Evolutionary conservation across 2,797 vertebrate species (phyloP), one percentile per base, ranked within the genome.

Genomic region (Limosa lapponica): DNA sequence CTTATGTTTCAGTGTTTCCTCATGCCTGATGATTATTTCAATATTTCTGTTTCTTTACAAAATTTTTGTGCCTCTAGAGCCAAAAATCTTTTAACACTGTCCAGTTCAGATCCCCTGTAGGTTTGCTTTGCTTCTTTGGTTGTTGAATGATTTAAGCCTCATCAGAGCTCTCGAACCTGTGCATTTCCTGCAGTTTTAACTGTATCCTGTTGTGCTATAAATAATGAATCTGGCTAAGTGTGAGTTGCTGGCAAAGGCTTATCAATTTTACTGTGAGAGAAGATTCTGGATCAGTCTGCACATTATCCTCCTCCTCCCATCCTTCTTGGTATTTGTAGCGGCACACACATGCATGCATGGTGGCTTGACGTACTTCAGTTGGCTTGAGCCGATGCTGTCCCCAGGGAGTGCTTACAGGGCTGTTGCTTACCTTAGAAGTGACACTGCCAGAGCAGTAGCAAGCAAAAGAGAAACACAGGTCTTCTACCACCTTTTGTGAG

Each of bases 91-190:
- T 58, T 65, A 80, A 39, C 7, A 18, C 27, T 70, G 12, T 49
- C 34, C 55, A 49, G 11, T 73, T 89, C 49, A 69, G 16, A 36
- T 28, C 36, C 27, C 34, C 59, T 30, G 6, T 51, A 36, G 7
- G 13, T 72, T 93, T 55, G 15, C 18, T 78, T 81, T 94, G 2
- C 24, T 46, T 77, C 30, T 93, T 91, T 44, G 17, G 8, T 67
- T 65, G 49, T n/a, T 90, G 28, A 91, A 87, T 85, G 32, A 72
- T 91, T 75, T 85, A 69, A 89, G 34, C 17, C 30, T 83, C 51
- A 46, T 10, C 32, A 13, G 19, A 88, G 46, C 59, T 88, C 61
- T 86, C 7, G 2, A 62, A 87, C 57, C 80, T 58, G 46, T 65
- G 55, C 46, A 51, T 91, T 72, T 80, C n/a, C 64, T 39, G 16